These are phyloP conservation scores for Artemia franciscana DNA, from an alignment of 1,140 invertebrate species.

Conservation along the genomic window DNA sequence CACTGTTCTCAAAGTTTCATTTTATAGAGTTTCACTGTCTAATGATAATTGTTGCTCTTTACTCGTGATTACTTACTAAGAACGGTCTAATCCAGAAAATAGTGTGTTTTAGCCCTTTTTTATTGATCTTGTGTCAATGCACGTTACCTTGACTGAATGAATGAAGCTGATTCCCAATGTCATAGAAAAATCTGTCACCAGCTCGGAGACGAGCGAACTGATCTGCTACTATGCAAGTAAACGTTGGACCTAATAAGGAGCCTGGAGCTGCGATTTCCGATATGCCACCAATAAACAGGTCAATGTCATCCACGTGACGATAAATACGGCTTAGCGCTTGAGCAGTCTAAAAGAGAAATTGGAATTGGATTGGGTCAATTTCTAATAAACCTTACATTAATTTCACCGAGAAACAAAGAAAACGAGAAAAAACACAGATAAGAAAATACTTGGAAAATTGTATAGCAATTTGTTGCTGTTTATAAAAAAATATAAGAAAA, in stretches of 20 bases:
- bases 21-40: no score
- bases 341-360: slow-evolving; percentile 30
- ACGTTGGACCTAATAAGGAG: slow-evolving; percentile 29
- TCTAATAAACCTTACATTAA: no score
- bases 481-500: no score
- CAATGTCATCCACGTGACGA: slow-evolving; percentile 52
- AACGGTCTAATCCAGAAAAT: no score
- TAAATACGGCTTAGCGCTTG: slow-evolving; percentile 36
- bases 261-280: slow-evolving; percentile 22
- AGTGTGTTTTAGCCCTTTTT: no score
- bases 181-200: slow-evolving; percentile 28
- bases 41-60: no score
- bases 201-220: slow-evolving; percentile 24
- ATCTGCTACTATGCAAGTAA: slow-evolving; percentile 28
- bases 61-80: slow-evolving; percentile 18
- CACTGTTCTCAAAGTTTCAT: no score
- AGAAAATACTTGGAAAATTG: no score
- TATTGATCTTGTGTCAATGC: no score
- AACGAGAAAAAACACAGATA: no score
- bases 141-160: slow-evolving; percentile 24
- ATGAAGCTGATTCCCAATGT: slow-evolving; percentile 25
- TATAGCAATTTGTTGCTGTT: no score
- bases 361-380: background rate
- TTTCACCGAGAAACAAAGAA: slow-evolving; percentile 4
- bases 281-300: slow-evolving; percentile 54